A percentile compares a stretch with the other conserved stretches of the same genome.
Conservation (phyloP, 2,888 invertebrate genomes). For the Parnassius apollo region DNA sequence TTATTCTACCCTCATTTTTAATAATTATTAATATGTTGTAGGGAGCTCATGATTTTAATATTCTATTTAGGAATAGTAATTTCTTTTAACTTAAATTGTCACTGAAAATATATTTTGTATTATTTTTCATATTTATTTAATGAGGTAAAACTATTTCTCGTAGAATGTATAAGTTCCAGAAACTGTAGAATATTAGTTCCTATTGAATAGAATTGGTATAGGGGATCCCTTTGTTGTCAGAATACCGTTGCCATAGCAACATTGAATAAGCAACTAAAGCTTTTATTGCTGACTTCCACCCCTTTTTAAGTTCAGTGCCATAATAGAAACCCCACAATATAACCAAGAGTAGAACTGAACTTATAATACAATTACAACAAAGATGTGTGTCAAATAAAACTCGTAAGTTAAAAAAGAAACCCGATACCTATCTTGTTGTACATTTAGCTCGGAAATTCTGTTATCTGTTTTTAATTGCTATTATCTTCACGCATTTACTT, state of each 20-base stretch:
- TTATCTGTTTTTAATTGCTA: conserved; percentile 6
- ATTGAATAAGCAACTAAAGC: conserved; percentile 64
- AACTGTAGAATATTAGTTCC: conserved; percentile 16
- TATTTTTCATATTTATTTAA: too few species aligned
- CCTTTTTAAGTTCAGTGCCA: conserved; percentile 13
- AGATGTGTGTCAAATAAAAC: conserved; percentile 25
- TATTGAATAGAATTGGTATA: conserved; percentile 13
- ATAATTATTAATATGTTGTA: neutral
- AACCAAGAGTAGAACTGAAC: too few species aligned
- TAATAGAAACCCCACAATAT: conserved; percentile 21
- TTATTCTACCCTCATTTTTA: conserved; percentile 9
- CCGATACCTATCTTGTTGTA: conserved; percentile 11
- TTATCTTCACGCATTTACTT: neutral
- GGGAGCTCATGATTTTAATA: too few species aligned
- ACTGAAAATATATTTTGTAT: too few species aligned
- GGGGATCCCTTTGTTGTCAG: conserved; percentile 53
- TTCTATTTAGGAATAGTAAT: too few species aligned
- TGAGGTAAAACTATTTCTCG: neutral
- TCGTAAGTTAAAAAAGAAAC: conserved; percentile 31
- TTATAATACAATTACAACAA: conserved; percentile 19
- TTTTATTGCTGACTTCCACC: conserved; percentile 31
- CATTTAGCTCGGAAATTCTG: conserved; percentile 8
- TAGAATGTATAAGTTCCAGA: conserved; percentile 9
- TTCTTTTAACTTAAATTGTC: too few species aligned
- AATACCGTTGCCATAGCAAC: conserved; percentile 63